Percentiles rank a stretch among this genome's conserved stretches.
Evolutionary conservation across 2,113 vertebrate genomes (phyloP).

Genomic region (Sinocyclocheilus anshuiensis): DNA sequence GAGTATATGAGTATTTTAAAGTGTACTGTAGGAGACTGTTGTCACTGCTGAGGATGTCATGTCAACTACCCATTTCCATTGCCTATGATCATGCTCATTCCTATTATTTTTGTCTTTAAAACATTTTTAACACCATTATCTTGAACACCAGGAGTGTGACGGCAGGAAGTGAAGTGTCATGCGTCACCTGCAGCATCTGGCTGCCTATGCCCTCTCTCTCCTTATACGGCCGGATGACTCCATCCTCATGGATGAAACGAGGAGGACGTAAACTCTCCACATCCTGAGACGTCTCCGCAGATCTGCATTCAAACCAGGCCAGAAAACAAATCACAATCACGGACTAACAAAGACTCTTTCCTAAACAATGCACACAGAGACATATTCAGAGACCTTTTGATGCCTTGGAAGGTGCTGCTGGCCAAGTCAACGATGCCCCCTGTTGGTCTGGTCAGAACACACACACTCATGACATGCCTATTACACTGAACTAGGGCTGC

Average conservation of each 20-base stretch:
- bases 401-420: conserved; percentile 96
- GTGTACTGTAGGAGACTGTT: not conserved
- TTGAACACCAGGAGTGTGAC: conserved; percentile 5
- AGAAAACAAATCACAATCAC: not conserved
- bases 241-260: conserved; percentile 93
- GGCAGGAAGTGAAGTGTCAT: not conserved
- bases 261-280: conserved; percentile 88
- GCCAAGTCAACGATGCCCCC: conserved; percentile 98
- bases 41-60: too few relatives aligned
- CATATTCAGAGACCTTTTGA: conserved; percentile 81
- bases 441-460: conserved; percentile 85
- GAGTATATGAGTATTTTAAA: not conserved
- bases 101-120: not conserved
- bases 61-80: not conserved
- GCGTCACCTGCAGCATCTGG: conserved; percentile 93
- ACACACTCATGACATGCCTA: not conserved
- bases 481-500: not conserved
- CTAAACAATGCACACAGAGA: not conserved
- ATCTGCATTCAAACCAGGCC: conserved; percentile 71
- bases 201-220: conserved; percentile 90
- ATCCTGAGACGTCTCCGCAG: conserved; percentile 88
- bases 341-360: not conserved
- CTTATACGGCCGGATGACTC: conserved; percentile 93
- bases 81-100: not conserved
- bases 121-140: not conserved